Evolutionary conservation across 37 sponge, comb jelly and placozoan species (phyloP), one percentile per base, ranked within the genome.

Genomic region (Eunapius fragilis): DNA sequence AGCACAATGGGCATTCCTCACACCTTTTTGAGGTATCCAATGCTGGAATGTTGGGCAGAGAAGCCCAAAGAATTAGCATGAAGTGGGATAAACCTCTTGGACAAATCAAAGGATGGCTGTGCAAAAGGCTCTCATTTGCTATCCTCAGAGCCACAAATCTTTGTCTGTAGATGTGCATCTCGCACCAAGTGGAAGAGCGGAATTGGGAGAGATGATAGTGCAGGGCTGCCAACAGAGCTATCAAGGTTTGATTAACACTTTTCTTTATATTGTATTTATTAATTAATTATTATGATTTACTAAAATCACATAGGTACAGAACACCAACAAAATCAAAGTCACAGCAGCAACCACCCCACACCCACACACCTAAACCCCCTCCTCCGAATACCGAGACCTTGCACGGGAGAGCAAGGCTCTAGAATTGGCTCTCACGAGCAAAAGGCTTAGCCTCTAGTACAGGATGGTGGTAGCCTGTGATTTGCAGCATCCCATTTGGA

Each of bases 11-110:
- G 86, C 86, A 70, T 70, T 77, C 7, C 58, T 88, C 76, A 31
- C 88, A 37, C 82, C 88, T 19, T 81, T n/a, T 88, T 75, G 82
- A 75, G 35, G 69, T 88, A 25, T 82, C 88, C 27, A 41, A 69
- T 74, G 88, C 82, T 82, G 82, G 88, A 28, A 25, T 37, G 11
- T 27, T 88, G 76, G 88, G 79, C 26, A 22, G 71, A 31, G 88
- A 88, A 50, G 82, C 76, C 34, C 73, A 86, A 27, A 70, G 35
- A 36, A 38, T 85, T 6, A 58, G 79, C 35, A 69, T 31, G 41
- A 77, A 69, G 25, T 85, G 86, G 86, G 22, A 41, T 25, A 85
- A 85, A 77, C 86, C 86, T 28, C 78, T 78, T 69, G 22, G 70
- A 25, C 31, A 68, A 30, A 41, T 68, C 31, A 50, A 32, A 67